Conservation (phyloP, 2,113 vertebrate species). For the Peucedramus taeniatus region DNA sequence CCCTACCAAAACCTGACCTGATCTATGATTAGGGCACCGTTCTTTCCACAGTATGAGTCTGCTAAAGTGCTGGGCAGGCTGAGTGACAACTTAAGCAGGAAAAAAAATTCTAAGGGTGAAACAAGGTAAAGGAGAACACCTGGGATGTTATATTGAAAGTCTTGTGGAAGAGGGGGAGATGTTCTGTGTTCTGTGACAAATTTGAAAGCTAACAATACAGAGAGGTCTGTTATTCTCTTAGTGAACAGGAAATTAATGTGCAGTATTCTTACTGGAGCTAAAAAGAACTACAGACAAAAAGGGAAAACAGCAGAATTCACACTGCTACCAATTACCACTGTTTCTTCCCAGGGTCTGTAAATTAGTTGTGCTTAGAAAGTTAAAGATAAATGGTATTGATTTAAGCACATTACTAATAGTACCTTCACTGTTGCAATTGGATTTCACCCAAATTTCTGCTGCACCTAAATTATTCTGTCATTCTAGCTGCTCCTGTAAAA, state of each 20-base stretch:
- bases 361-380: conserved; percentile 8
- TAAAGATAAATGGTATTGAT: conserved; percentile 47
- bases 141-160: background rate
- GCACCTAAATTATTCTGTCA: conserved; percentile 42
- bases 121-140: background rate
- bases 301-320: background rate
- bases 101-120: background rate
- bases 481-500: conserved; percentile 20
- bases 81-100: background rate
- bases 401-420: conserved; percentile 33
- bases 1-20: background rate
- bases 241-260: background rate
- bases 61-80: background rate
- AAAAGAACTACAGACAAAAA: background rate
- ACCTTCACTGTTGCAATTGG: background rate
- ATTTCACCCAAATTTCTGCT: conserved; percentile 45
- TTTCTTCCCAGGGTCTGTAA: conserved; percentile 9
- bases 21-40: background rate
- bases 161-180: background rate
- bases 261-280: background rate
- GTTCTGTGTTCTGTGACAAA: background rate
- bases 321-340: background rate
- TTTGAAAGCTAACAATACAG: background rate
- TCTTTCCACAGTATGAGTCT: background rate
- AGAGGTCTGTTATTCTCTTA: background rate